Conservation (phyloP, 1,140 invertebrate genomes). For the Helicoverpa zea region DNA sequence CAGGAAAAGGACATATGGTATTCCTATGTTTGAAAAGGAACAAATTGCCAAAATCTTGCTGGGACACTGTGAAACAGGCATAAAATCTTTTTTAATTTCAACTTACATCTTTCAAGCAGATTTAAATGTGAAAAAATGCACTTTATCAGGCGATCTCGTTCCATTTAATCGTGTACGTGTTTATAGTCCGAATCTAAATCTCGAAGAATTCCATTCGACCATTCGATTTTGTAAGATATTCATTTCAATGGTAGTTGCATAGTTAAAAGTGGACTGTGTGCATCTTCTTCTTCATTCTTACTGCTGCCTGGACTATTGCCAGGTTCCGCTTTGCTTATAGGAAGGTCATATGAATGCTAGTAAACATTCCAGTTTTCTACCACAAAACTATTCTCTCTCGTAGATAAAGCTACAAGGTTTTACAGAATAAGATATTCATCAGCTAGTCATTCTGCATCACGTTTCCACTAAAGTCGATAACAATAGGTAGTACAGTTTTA, state of each 20-base stretch:
- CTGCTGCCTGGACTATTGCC: neutral
- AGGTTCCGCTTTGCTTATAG: conserved; percentile 29
- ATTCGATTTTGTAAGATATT: neutral
- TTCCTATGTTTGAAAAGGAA: no score
- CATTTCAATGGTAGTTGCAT: neutral
- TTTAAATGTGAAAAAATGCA: conserved; percentile 32
- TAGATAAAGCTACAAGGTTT: neutral
- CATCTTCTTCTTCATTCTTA: conserved; percentile 13
- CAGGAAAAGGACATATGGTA: neutral
- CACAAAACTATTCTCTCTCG: neutral
- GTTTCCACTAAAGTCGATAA: neutral
- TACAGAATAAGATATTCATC: neutral
- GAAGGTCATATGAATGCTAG: conserved; percentile 6
- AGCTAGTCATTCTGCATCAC: conserved; percentile 1
- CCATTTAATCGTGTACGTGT: conserved; percentile 22
- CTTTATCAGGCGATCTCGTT: neutral
- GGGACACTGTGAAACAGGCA: no score
- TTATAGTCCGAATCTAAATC: conserved; percentile 10
- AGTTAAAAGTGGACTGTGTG: neutral
- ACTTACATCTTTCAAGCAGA: neutral
- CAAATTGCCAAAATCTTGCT: no score
- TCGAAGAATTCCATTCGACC: neutral
- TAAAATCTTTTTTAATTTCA: neutral
- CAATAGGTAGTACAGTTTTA: neutral
- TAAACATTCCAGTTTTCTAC: neutral